Evolutionary conservation across 1,140 invertebrate species (phyloP), one percentile per base, ranked within the genome.

Genomic region (Theocolax elegans): DNA sequence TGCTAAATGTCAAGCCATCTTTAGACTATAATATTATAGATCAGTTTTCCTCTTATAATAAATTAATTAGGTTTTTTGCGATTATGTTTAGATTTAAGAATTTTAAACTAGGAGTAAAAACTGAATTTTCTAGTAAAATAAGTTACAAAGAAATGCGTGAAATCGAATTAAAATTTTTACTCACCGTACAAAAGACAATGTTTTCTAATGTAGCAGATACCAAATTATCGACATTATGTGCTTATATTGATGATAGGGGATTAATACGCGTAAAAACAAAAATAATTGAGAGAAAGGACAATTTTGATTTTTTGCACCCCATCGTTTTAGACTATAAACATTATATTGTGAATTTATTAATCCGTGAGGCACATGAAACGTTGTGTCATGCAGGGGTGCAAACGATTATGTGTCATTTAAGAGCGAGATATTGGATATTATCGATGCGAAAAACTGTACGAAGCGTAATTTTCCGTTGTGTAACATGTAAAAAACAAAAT

Each of bases 51-150:
- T 63, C 48, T 13, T 80, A 75, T 67, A 27, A 31, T 25, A 74
- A 71, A 70, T 58, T 72, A 44, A 64, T 80, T 10, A 51, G 74
- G 27, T 70, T 80, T 63, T 46, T 78, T 10, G 74, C 71, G 3
- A 79, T 69, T 67, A 74, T 80, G 29, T 17, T 51, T 27, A 71
- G 76, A 71, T 80, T 81, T 63, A 44, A 67, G 6, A 9, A 73
- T 49, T 72, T 59, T 29, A 25, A 38, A 58, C 38, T 9, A 7
- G 19, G 53, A 21, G 29, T 15, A 53, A n/a, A 29, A 31, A 23
- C 3, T 38, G 48, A 54, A 13, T 46, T 21, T 44, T 35, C 2
- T 7, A 21, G 25, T 29, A 15, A 54, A 62, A 59, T 77, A 31
- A 70, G 65, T n/a, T 42, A 51, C n/a, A 53, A 15, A 40, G 73